These are phyloP conservation scores for Eurytoma californica DNA, from an alignment of 2,888 invertebrate genomes.

Conservation along the genomic window DNA sequence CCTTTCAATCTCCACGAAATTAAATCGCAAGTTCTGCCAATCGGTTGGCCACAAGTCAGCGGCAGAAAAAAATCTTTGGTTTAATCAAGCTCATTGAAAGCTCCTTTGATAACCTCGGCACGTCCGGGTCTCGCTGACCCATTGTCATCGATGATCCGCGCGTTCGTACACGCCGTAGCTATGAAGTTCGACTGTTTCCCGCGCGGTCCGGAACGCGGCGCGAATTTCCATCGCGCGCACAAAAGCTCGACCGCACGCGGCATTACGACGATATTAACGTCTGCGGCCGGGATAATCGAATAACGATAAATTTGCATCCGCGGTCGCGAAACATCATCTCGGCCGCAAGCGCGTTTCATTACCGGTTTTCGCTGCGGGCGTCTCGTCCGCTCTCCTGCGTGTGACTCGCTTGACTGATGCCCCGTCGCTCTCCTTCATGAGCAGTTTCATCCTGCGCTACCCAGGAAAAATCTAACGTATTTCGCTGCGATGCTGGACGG, in stretches of 20 bases:
- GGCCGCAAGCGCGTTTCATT: conserved; percentile 64
- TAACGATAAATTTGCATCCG: conserved; percentile 73
- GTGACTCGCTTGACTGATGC: background rate
- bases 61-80: background rate
- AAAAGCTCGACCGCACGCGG: background rate
- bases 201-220: background rate
- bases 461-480: no score
- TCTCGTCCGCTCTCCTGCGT: conserved; percentile 71
- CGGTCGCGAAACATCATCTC: conserved; percentile 59
- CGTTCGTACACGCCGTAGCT: background rate
- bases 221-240: conserved; percentile 1
- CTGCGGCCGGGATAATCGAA: conserved; percentile 71
- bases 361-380: conserved; percentile 65
- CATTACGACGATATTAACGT: conserved; percentile 67
- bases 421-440: background rate
- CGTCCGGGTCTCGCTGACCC: background rate
- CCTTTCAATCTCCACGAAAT: no score
- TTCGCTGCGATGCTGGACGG: no score
- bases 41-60: no score
- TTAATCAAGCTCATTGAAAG: conserved; percentile 24
- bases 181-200: conserved; percentile 35
- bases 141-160: conserved; percentile 1
- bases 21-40: no score
- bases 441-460: no score
- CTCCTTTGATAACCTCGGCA: background rate